Base-by-base conservation (phyloP, 2,113 vertebrate species). In the Osmerus eperlanus region DNA sequence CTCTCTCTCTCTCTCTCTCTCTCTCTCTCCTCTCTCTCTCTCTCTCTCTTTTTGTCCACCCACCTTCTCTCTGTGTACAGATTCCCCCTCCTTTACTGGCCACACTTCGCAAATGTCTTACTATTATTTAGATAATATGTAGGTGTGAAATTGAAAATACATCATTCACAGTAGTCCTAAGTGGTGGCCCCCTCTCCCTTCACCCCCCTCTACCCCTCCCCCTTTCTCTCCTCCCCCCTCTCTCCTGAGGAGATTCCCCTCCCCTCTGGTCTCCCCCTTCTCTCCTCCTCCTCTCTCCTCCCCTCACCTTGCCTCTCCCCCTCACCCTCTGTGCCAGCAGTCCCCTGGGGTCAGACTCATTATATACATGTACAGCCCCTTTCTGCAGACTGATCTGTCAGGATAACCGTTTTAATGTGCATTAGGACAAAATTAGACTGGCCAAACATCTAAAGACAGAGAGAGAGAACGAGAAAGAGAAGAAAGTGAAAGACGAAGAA, bases 371-470 rank as follows among this genome's bases (percentile, higher is more conserved):
- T 32, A 36, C 64, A 76, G 70, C 60, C 41, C 23, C 65, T 9
- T 68, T 62, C 19, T 53, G 14, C 59, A 28, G 69, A 72, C 68
- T 71, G 18, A 74, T 78, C 65, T 72, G 68, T 80, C 72, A 68
- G 74, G 83, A 78, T 64, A 77, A 65, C 70, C 2, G 16, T 80
- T 81, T 84, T 68, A 80, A 72, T 9, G 3, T 79, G 76, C 72
- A 84, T 87, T 71, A 83, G 70, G 74, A 72, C 67, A 69, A 58
- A 54, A 84, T 84, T 80, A 66, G 75, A 87, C 78, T 65, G 71
- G 74, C 69, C 72, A 65, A 70, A 72, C 77, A 83, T 84, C 85
- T 58, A 69, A 29, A 67, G 68, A 77, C 41, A 68, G 78, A 83
- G 81, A 79, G 84, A 81, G 81, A 86, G 77, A 75, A 68, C 25